Evolutionary conservation across 2,888 invertebrate species (phyloP).

Genomic region (Spodoptera littoralis): DNA sequence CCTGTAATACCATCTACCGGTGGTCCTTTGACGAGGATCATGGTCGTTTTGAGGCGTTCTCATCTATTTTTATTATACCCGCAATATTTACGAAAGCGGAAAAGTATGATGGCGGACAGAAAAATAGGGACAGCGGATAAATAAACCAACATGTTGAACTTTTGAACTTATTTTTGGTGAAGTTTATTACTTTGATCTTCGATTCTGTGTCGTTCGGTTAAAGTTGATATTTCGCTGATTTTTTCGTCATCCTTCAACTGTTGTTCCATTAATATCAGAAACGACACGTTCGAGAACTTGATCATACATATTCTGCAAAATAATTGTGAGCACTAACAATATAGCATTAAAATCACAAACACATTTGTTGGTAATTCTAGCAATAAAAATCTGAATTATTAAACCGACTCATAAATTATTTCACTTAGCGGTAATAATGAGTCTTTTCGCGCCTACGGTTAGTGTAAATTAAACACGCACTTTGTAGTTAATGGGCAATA

Average conservation of each 20-base stretch:
- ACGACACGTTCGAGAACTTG: too few relatives aligned
- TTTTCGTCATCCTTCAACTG: too few relatives aligned
- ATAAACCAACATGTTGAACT: constrained; percentile 13
- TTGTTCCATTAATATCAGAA: too few relatives aligned
- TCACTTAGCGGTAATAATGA: constrained; percentile 27
- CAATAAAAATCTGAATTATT: constrained; percentile 6
- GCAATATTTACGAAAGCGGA: constrained; percentile 57
- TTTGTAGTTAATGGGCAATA: constrained; percentile 23
- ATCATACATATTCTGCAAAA: too few relatives aligned
- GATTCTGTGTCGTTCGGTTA: too few relatives aligned
- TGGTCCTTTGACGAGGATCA: constrained; percentile 56
- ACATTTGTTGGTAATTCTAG: constrained; percentile 13
- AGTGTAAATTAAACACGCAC: constrained; percentile 34
- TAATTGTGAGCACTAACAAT: background rate
- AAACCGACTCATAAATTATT: constrained; percentile 35
- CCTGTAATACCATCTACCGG: constrained; percentile 50
- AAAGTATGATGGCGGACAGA: constrained; percentile 48
- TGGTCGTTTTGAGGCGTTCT: constrained; percentile 34
- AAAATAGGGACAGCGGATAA: constrained; percentile 22
- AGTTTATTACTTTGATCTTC: too few relatives aligned
- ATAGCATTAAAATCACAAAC: constrained; percentile 6
- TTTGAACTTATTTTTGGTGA: background rate
- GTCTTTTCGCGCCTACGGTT: constrained; percentile 27
- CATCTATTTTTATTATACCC: constrained; percentile 59
- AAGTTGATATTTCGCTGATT: too few relatives aligned